Base-by-base conservation (phyloP, 2,888 invertebrate genomes). In the Scaptomyza reducta region DNA sequence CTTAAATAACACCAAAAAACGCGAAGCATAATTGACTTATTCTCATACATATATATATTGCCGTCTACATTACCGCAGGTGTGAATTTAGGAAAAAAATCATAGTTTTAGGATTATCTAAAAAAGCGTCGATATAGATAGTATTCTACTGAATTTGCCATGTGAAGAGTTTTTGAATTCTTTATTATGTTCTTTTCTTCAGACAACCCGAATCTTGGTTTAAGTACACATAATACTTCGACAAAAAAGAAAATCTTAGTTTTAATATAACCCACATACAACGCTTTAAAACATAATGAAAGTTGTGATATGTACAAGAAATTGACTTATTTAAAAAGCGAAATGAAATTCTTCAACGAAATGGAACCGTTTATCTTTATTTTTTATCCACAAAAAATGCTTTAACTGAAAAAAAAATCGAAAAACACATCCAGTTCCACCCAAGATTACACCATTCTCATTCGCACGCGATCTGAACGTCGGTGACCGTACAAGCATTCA, bases 381-480 rank as follows among this genome's bases (percentile, higher is more conserved):
- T 46, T 56, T 49, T 5, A 16, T 40, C 41, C 49, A 63, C 41
- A 41, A 41, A 27, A 55, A 55, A 40, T n/a, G 41, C 42, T 44
- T 66, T 62, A 60, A 56, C 14, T 58, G 25, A 60, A 70, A 55
- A 0, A 38, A 0, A 47, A 47, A 31, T 14, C 29, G 13, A 33
- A 16, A 65, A 46, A 56, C 61, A 65, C 33, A 72, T 68, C 59
- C 92, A 94, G 94, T 94, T 90, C 94, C 94, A 87, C 94, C 94
- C 89, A 93, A 94, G 92, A 93, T 94, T 90, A 94, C 94, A 90
- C 93, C 94, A 89, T 94, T 95, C 92, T 92, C 92, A 89, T 95
- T 95, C 92, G 93, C 94, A 87, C 93, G 93, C 88, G 93, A 93
- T 91, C 91, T 94, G 88, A 93, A 93, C 90, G 93, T 93, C 90